Evolutionary conservation across 2,888 invertebrate genomes (phyloP).

Genomic region (Gastrophysa polygoni): DNA sequence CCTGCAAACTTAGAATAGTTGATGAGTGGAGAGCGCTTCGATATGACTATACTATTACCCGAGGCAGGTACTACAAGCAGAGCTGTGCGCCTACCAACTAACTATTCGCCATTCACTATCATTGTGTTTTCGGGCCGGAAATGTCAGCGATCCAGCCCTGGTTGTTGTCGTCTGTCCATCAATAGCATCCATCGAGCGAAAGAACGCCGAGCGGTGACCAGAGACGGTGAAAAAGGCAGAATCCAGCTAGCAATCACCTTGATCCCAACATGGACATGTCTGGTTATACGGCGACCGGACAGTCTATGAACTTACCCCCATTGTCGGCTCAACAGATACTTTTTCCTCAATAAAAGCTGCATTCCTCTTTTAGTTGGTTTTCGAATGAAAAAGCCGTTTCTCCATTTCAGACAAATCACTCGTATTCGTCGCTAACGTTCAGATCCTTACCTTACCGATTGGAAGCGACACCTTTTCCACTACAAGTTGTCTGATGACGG

Average conservation of each 20-base stretch:
- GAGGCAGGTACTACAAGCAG: too few relatives aligned
- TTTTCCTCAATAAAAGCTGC: constrained; percentile 55
- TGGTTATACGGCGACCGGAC: constrained; percentile 44
- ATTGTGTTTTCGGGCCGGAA: background rate
- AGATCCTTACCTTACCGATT: constrained; percentile 11
- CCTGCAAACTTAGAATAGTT: too few relatives aligned
- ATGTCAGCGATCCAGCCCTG: constrained; percentile 8
- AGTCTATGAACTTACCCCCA: constrained; percentile 53
- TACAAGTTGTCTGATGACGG: background rate
- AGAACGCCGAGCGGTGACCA: constrained; percentile 18
- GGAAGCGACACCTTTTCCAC: background rate
- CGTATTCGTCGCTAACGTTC: constrained; percentile 23
- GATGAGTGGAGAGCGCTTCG: too few relatives aligned
- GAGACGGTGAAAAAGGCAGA: constrained; percentile 42
- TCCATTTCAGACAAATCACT: constrained; percentile 53
- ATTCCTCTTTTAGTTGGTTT: constrained; percentile 53
- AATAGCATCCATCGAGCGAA: constrained; percentile 33
- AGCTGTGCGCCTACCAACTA: too few relatives aligned
- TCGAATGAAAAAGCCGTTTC: constrained; percentile 55
- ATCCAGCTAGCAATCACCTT: constrained; percentile 46
- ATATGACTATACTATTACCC: too few relatives aligned
- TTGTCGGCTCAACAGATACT: constrained; percentile 51
- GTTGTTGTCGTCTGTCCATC: constrained; percentile 35
- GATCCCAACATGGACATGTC: constrained; percentile 54
- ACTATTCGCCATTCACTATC: background rate